These are phyloP conservation scores for Lordiphosa stackelbergi DNA, from an alignment of 1,140 invertebrate genomes.

Conservation along the genomic window DNA sequence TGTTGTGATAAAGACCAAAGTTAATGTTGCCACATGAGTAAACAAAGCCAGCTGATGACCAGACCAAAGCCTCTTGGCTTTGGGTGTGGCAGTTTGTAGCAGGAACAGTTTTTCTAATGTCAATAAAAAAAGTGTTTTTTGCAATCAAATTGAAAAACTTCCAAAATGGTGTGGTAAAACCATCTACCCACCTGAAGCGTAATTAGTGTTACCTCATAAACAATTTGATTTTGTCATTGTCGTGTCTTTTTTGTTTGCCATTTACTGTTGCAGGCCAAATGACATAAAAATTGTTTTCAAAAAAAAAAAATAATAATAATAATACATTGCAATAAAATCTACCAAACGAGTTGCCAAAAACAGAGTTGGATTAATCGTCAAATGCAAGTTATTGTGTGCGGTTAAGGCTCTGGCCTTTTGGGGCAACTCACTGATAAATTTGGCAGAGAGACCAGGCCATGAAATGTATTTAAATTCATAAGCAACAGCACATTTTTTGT, in stretches of 20 bases:
- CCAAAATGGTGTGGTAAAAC: neutral
- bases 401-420: slow-evolving; percentile 58
- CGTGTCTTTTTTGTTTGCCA: slow-evolving; percentile 13
- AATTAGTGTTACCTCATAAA: slow-evolving; percentile 29
- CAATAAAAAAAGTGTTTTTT: neutral
- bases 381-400: slow-evolving; percentile 16
- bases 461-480: slow-evolving; percentile 15
- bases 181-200: slow-evolving; percentile 19
- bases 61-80: slow-evolving; percentile 8
- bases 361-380: slow-evolving; percentile 31
- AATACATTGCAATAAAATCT: slow-evolving; percentile 10
- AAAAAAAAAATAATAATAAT: slow-evolving; percentile 33
- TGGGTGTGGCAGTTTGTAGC: neutral
- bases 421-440: slow-evolving; percentile 24
- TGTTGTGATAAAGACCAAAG: slow-evolving; percentile 30
- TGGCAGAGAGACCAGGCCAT: slow-evolving; percentile 20
- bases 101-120: neutral
- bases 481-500: neutral
- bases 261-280: slow-evolving; percentile 23
- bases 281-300: slow-evolving; percentile 39
- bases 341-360: slow-evolving; percentile 55
- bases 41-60: slow-evolving; percentile 24
- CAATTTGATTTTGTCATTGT: slow-evolving; percentile 23
- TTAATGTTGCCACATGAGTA: slow-evolving; percentile 38
- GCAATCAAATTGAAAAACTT: neutral